These are phyloP conservation scores for Notothenia rossii DNA, from an alignment of 2,113 vertebrate genomes.

Conservation along the genomic window DNA sequence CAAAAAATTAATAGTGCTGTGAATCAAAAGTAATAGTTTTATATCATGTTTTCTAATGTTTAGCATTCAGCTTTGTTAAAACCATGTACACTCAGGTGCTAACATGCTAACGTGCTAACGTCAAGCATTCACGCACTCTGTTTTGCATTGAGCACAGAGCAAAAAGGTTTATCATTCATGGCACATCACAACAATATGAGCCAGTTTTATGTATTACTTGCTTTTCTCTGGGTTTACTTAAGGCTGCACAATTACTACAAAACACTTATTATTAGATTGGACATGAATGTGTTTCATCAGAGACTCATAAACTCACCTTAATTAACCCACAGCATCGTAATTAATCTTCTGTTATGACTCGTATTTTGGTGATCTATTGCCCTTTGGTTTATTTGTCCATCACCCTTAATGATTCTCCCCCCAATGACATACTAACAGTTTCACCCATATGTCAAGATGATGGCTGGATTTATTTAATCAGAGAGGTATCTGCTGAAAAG, in stretches of 20 bases:
- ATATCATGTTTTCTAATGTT: conserved; percentile 8
- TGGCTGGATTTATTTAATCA: conserved; percentile 13
- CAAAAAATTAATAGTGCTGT: not conserved
- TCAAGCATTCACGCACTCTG: conserved; percentile 7
- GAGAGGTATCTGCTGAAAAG: conserved; percentile 17
- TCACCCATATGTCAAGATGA: conserved; percentile 41
- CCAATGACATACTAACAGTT: conserved; percentile 36
- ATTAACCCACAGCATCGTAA: conserved; percentile 17
- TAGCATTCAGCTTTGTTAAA: conserved; percentile 25
- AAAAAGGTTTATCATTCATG: conserved; percentile 32
- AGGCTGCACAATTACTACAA: conserved; percentile 11
- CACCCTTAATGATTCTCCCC: conserved; percentile 17
- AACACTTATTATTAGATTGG: conserved; percentile 4
- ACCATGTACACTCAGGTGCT: conserved; percentile 16
- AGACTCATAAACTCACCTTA: conserved; percentile 16
- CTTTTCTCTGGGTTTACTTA: conserved; percentile 32
- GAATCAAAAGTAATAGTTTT: conserved; percentile 14
- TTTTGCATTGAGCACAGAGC: conserved; percentile 25
- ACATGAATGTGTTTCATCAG: not conserved
- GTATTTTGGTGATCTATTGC: conserved; percentile 34
- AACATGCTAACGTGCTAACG: not conserved
- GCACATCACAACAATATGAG: conserved; percentile 48
- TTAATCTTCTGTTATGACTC: conserved; percentile 29
- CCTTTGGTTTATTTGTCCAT: conserved; percentile 29
- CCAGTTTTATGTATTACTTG: conserved; percentile 7